Percentiles rank a stretch among this genome's conserved stretches.
Evolutionary conservation across 2,797 vertebrate species (phyloP).

Genomic region (Garrulus glandarius): DNA sequence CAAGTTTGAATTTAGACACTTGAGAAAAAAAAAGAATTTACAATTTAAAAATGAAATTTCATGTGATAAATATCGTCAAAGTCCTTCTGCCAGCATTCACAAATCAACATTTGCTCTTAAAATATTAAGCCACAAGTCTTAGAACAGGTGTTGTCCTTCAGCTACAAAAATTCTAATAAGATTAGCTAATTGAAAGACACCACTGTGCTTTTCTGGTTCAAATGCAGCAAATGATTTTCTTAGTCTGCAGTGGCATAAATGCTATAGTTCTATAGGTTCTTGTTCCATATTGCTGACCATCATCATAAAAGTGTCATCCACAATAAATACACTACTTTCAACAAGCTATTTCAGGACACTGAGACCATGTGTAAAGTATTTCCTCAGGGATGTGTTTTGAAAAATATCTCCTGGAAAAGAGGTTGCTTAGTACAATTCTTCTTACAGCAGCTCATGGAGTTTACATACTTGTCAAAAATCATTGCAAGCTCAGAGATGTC

Average conservation of each 20-base stretch:
- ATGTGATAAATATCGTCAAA: background rate
- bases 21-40: background rate
- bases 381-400: background rate
- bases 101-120: background rate
- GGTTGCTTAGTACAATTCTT: background rate
- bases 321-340: background rate
- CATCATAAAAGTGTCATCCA: background rate
- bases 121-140: background rate
- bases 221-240: background rate
- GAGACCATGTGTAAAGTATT: background rate
- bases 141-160: background rate
- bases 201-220: background rate
- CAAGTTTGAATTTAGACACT: background rate
- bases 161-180: background rate
- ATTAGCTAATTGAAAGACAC: background rate
- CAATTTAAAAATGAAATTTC: background rate
- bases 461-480: conserved; percentile 28
- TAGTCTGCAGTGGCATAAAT: background rate
- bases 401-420: background rate
- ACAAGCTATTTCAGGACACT: background rate
- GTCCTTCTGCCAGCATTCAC: background rate
- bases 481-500: background rate
- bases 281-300: background rate
- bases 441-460: background rate
- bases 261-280: background rate